phyloP scores from a whole-genome alignment of 2,888 invertebrate species.

The Acronicta psi region DNA sequence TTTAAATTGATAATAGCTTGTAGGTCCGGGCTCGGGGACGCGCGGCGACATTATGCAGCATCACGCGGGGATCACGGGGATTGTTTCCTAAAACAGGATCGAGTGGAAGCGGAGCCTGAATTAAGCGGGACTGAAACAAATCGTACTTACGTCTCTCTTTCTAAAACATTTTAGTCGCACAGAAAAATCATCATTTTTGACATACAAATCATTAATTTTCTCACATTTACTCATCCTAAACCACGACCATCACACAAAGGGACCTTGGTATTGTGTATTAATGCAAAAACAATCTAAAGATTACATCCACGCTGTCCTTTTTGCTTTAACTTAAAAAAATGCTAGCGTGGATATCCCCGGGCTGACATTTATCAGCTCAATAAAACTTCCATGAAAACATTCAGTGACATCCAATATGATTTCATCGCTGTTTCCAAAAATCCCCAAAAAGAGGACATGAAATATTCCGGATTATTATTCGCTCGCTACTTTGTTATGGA shows the following conservation, averaged over 20 bases:
- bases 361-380: constrained; percentile 83
- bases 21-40: constrained; percentile 61
- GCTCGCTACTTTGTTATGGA: constrained; percentile 72
- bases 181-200: too few species aligned
- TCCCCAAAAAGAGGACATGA: constrained; percentile 70
- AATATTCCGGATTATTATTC: constrained; percentile 76
- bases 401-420: constrained; percentile 83
- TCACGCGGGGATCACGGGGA: constrained; percentile 86
- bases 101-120: constrained; percentile 76
- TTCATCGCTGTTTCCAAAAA: constrained; percentile 76
- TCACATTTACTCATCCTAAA: neutral
- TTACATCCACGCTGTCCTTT: constrained; percentile 58
- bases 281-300: constrained; percentile 54
- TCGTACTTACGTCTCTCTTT: constrained; percentile 49
- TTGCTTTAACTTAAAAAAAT: constrained; percentile 77
- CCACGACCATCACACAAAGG: constrained; percentile 9
- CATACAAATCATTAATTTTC: too few species aligned
- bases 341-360: constrained; percentile 75
- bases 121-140: constrained; percentile 71
- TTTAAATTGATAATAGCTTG: constrained; percentile 78
- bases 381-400: constrained; percentile 85
- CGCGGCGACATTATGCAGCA: constrained; percentile 84
- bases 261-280: constrained; percentile 34
- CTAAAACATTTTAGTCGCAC: constrained; percentile 32
- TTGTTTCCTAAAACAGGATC: constrained; percentile 86